Percentiles rank a stretch among this genome's conserved stretches.
Conservation (phyloP, 2,888 invertebrate genomes). For the Agrotis segetum region DNA sequence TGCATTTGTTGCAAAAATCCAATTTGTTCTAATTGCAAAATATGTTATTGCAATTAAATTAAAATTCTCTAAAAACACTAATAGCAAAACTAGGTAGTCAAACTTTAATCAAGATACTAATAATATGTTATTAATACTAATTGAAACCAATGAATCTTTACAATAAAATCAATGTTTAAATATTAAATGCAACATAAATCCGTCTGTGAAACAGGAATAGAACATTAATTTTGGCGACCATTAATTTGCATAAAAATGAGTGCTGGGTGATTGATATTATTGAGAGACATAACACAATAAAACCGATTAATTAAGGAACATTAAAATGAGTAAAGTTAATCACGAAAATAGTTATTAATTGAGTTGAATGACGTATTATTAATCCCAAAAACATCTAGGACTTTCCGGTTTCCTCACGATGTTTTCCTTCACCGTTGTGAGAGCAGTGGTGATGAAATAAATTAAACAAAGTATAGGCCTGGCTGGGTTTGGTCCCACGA, state of each 20-base stretch:
- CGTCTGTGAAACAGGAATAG: conserved; percentile 11
- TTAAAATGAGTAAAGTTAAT: background rate
- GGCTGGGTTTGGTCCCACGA: no score
- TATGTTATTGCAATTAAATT: no score
- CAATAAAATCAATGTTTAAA: background rate
- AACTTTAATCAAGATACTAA: background rate
- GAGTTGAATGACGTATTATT: background rate
- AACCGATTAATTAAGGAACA: conserved; percentile 7
- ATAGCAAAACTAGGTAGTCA: conserved; percentile 14
- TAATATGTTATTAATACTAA: conserved; percentile 1
- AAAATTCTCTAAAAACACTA: conserved; percentile 3
- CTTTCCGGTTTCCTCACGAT: no score
- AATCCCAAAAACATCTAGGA: background rate
- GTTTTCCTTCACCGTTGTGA: no score
- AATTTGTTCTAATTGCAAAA: conserved; percentile 3
- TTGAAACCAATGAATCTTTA: conserved; percentile 5
- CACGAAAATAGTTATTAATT: background rate
- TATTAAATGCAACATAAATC: conserved; percentile 16
- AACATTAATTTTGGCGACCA: conserved; percentile 5
- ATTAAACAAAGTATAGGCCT: no score
- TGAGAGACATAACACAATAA: background rate
- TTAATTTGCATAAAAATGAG: conserved; percentile 18
- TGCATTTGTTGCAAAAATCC: background rate
- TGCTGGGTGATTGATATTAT: conserved; percentile 18
- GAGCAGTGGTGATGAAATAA: no score